Conservation (phyloP, 2,797 vertebrate species). For the Lacerta viridis region DNA sequence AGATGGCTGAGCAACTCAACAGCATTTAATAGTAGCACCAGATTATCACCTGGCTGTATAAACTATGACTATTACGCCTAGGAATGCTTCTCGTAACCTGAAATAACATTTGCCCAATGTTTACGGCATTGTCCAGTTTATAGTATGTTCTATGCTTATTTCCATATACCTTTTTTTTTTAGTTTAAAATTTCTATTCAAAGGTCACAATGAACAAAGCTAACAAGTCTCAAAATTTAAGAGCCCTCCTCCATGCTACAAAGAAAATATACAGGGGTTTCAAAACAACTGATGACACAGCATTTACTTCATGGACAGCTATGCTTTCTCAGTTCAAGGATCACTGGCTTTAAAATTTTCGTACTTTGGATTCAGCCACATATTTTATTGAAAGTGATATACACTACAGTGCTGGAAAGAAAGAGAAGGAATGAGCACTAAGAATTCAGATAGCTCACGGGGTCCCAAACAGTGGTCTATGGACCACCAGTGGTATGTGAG, state of each 20-base stretch:
- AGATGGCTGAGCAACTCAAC: background rate
- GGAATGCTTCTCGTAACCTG: background rate
- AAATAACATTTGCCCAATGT: no score
- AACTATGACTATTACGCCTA: background rate
- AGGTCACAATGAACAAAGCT: background rate
- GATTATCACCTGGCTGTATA: background rate
- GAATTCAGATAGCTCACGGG: no score
- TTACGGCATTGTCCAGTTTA: background rate
- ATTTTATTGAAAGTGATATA: no score
- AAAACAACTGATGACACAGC: no score
- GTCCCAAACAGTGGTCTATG: no score
- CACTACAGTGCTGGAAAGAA: no score
- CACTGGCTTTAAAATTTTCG: no score
- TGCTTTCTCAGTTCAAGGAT: no score
- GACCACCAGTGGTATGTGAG: no score
- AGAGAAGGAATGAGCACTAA: no score
- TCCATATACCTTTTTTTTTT: background rate
- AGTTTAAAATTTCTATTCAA: background rate
- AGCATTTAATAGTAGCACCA: background rate
- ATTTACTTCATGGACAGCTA: no score
- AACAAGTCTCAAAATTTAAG: background rate
- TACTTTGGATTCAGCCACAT: no score
- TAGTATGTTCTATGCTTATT: background rate
- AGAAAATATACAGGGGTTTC: background rate
- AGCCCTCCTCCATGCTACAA: background rate